Percentiles rank a stretch among this genome's conserved stretches.
These are phyloP conservation scores for Oophaga sylvatica DNA, from an alignment of 2,797 vertebrate species.

Conservation along the genomic window DNA sequence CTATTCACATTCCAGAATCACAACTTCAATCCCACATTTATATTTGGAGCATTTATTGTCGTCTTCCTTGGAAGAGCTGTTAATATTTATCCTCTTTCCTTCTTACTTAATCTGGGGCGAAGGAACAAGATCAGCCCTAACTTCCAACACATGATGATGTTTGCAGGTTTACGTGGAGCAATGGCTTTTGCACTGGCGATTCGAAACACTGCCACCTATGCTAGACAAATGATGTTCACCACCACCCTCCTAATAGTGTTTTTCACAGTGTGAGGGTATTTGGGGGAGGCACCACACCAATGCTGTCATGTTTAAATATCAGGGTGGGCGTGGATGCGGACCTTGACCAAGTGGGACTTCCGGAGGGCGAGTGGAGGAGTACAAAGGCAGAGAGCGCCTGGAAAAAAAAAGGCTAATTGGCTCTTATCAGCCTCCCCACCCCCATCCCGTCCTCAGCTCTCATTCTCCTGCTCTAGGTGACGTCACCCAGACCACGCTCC, in stretches of 20 bases:
- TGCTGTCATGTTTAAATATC: conserved; percentile 92
- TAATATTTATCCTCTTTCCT: conserved; percentile 96
- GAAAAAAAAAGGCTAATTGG: too few species aligned
- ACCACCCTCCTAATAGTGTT: conserved; percentile 96
- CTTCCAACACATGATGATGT: conserved; percentile 99
- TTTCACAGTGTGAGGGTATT: conserved; percentile 94
- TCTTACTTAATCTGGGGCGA: conserved; percentile 92
- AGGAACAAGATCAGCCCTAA: conserved; percentile 93
- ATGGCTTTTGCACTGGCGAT: conserved; percentile 98
- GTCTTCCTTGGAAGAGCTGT: conserved; percentile 94
- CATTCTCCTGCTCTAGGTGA: too few species aligned
- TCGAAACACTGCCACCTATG: conserved; percentile 92
- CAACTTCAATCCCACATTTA: conserved; percentile 91
- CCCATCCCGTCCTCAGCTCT: too few species aligned
- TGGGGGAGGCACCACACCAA: conserved; percentile 92
- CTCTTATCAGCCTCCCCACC: too few species aligned
- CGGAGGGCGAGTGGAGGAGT: too few species aligned
- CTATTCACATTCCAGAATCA: conserved; percentile 97
- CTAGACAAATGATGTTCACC: conserved; percentile 95
- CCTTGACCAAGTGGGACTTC: too few species aligned
- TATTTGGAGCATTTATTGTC: conserved; percentile 89
- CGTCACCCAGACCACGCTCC: too few species aligned
- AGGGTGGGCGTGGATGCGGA: conserved; percentile 67
- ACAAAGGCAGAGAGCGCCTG: too few species aligned
- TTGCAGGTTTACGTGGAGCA: conserved; percentile 94